A percentile compares a stretch with the other conserved stretches of the same genome.
Evolutionary conservation across 2,888 invertebrate species (phyloP).

Genomic region (Geophilus truncorum): DNA sequence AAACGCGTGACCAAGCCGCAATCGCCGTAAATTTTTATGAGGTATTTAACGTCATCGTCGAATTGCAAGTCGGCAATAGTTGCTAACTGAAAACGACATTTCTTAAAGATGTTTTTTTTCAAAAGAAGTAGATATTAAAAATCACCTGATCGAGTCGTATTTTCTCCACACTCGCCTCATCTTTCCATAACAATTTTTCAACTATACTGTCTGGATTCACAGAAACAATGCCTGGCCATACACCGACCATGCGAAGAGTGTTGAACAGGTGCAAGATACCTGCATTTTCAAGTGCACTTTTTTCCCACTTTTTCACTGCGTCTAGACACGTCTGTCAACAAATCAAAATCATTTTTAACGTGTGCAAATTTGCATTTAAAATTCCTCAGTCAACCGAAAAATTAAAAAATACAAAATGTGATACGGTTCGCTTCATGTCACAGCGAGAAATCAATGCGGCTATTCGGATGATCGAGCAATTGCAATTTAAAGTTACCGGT

Average conservation of each 20-base stretch:
- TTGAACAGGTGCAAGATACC: background rate
- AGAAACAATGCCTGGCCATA: slow-evolving; percentile 11
- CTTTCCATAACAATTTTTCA: slow-evolving; percentile 22
- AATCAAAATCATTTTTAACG: background rate
- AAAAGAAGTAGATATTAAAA: too few relatives aligned
- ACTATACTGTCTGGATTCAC: background rate
- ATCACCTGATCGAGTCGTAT: slow-evolving; percentile 28
- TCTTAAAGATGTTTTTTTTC: too few relatives aligned
- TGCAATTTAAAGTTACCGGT: too few relatives aligned
- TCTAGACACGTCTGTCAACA: background rate
- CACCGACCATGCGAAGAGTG: background rate
- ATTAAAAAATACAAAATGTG: too few relatives aligned
- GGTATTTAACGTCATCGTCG: background rate
- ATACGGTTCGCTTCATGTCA: too few relatives aligned
- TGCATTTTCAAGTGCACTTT: background rate
- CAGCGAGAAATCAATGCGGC: too few relatives aligned
- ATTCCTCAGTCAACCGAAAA: too few relatives aligned
- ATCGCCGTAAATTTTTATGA: slow-evolving; percentile 35
- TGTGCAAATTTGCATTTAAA: background rate
- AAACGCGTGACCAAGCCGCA: slow-evolving; percentile 35
- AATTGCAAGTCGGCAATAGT: background rate
- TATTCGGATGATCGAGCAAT: too few relatives aligned
- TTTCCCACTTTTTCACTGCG: background rate
- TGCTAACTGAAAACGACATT: background rate
- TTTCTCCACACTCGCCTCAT: background rate